Base-by-base conservation (phyloP, 92 coral and sea anemone genomes). In the Porites cylindrica region DNA sequence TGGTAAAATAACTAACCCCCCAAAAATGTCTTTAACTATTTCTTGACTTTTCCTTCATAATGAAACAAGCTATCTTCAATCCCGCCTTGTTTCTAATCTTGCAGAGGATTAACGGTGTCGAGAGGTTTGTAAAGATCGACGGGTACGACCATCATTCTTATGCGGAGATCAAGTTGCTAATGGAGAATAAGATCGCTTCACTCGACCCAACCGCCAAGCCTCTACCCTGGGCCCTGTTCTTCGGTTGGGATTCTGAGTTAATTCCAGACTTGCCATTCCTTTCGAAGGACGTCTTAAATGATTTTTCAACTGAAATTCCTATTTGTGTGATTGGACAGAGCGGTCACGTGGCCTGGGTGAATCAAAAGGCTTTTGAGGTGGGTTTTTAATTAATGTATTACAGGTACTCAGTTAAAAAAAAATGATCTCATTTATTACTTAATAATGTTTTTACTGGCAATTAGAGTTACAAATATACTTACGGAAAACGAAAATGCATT, bases 211-310 rank as follows among this genome's bases (percentile, higher is more conserved):
- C 24, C 18, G 78, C 90, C 24, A 6, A 47, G 60, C 70, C 89
- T 53, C 59, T 43, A 23, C 56, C 86, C 61, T 92, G 92, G 95
- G 85, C 90, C 76, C 13, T 86, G 14, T 92, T 92, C 88, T 52
- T 70, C 13, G 95, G 95, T 72, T 92, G 95, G 95, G 95, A 92
- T 58, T 89, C 93, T 0, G 95, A 92, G 72, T 82, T 86, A 6
- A 77, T 90, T 3, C 88, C 88, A 14, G 38, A 82, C 76, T 17
- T 92, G 80, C 95, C 95, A 14, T 4, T 7, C 19, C 78, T 92
- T 23, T 70, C 72, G 38, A 88, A 82, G 8, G 83, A 86, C 51
- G 70, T 81, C 62, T 51, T 92, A 61, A 93, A 91, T 59, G 38
- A 24, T 3, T 83, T 91, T 61, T 66, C 91, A 1, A 19, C 64